These are phyloP conservation scores for Dryobota labecula DNA, from an alignment of 2,888 invertebrate species.

Conservation along the genomic window DNA sequence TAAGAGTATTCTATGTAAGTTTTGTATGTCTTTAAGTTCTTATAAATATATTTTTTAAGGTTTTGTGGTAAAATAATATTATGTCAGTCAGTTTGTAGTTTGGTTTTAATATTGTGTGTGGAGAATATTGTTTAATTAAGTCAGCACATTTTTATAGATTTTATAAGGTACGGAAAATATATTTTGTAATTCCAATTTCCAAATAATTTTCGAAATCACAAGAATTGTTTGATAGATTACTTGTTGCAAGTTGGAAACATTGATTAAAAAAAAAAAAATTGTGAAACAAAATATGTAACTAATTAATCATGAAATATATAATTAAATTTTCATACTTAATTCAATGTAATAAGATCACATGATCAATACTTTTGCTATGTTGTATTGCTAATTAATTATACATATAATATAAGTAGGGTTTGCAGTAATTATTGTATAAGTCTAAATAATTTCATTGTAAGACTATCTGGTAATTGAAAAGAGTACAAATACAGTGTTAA, in stretches of 20 bases:
- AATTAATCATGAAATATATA: neutral
- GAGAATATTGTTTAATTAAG: conserved; percentile 24
- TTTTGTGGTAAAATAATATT: conserved; percentile 38
- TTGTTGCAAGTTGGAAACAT: neutral
- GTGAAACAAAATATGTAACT: neutral
- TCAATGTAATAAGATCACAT: neutral
- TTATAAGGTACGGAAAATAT: conserved; percentile 7
- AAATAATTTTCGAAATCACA: neutral
- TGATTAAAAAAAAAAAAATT: neutral
- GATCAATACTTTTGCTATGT: neutral
- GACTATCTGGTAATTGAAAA: conserved; percentile 55
- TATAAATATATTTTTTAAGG: conserved; percentile 25
- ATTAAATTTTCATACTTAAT: conserved; percentile 3
- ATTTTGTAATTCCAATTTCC: conserved; percentile 3
- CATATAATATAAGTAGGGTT: conserved; percentile 11
- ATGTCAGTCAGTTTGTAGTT: conserved; percentile 30
- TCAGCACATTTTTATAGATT: conserved; percentile 7
- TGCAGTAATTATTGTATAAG: conserved; percentile 21
- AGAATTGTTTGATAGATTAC: neutral
- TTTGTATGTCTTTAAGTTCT: conserved; percentile 25
- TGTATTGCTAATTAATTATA: conserved; percentile 15
- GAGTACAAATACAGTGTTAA: conserved; percentile 70
- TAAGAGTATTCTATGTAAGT: conserved; percentile 14
- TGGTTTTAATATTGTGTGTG: conserved; percentile 32
- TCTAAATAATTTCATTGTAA: conserved; percentile 34